Evolutionary conservation across 1,140 invertebrate genomes (phyloP), one percentile per base, ranked within the genome.

Genomic region (Bombus consobrinus): DNA sequence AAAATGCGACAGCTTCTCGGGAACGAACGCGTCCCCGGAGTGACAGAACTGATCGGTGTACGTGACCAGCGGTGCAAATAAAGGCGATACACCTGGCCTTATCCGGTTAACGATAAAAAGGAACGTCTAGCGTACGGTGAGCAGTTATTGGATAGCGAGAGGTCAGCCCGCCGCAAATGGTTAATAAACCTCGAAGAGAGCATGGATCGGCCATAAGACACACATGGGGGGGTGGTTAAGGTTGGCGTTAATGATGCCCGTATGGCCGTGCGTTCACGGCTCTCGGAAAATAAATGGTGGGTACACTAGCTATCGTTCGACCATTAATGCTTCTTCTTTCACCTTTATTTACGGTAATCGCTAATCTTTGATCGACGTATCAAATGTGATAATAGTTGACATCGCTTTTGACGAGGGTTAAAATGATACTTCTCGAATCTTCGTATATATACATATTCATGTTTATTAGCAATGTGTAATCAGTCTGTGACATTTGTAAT

Each of bases 201-300:
- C 83, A 83, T 83, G 86, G 82, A 89, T 86, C 83, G 77, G 68
- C 88, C 90, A 91, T 92, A 93, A 93, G 93, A 93, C 88, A 92
- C 88, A 91, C 77, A 73, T 77, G 76, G 81, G 78, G 78, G 89
- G 87, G 74, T 85, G 89, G 88, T 91, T 93, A 93, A 93, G 92
- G 93, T 89, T 87, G 88, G 92, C 93, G 93, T 94, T 94, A 94
- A 94, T 94, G 93, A 93, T 93, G 92, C 93, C 93, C 93, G 92
- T 92, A 92, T 94, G 90, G 85, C 87, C 62, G 77, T 64, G 74
- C 84, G 74, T 88, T 88, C 82, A 82, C 37, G 57, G 71, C 28
- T 53, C 86, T 18, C 74, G 83, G 81, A 89, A 92, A 93, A 94
- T 93, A 91, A 92, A 94, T 93, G 91, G 90, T 81, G 73, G 87